These are phyloP conservation scores for Meleagris gallopavo DNA, from an alignment of 2,113 vertebrate species.

Conservation along the genomic window DNA sequence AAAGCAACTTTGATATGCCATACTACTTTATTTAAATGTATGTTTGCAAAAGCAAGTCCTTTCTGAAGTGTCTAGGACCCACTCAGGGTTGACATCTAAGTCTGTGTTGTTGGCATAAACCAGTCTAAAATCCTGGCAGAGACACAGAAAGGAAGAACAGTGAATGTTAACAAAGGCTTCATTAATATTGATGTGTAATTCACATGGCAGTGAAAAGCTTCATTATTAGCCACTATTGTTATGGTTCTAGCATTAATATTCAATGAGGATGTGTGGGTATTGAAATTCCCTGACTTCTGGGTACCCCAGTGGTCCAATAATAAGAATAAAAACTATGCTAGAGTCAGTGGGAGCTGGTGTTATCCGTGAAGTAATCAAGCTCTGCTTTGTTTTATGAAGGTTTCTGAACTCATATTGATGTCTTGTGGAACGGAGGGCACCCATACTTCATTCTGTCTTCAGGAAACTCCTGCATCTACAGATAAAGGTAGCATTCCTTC, in stretches of 20 bases:
- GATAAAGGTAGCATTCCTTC: background rate
- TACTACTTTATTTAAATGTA: slow-evolving; percentile 45
- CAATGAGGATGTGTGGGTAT: slow-evolving; percentile 38
- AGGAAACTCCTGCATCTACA: background rate
- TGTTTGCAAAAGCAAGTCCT: slow-evolving; percentile 19
- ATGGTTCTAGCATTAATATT: slow-evolving; percentile 71
- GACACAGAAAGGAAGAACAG: slow-evolving; percentile 27
- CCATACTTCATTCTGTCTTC: background rate
- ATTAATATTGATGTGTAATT: slow-evolving; percentile 78
- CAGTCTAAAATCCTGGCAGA: slow-evolving; percentile 61
- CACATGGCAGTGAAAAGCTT: slow-evolving; percentile 59
- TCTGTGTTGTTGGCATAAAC: slow-evolving; percentile 48
- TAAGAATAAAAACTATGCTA: slow-evolving; percentile 25
- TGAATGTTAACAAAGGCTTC: slow-evolving; percentile 72
- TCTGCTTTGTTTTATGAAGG: slow-evolving; percentile 16
- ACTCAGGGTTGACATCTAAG: slow-evolving; percentile 48
- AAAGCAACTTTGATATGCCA: slow-evolving; percentile 24
- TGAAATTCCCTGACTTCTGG: slow-evolving; percentile 65
- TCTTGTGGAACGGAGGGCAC: background rate
- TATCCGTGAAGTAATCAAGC: background rate
- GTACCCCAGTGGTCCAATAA: slow-evolving; percentile 23
- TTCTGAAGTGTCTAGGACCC: slow-evolving; percentile 42
- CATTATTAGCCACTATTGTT: slow-evolving; percentile 74
- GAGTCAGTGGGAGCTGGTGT: background rate
- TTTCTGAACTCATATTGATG: background rate